phyloP scores from a whole-genome alignment of 35 echinoderm and acorn worm species.

The Anneissia japonica region DNA sequence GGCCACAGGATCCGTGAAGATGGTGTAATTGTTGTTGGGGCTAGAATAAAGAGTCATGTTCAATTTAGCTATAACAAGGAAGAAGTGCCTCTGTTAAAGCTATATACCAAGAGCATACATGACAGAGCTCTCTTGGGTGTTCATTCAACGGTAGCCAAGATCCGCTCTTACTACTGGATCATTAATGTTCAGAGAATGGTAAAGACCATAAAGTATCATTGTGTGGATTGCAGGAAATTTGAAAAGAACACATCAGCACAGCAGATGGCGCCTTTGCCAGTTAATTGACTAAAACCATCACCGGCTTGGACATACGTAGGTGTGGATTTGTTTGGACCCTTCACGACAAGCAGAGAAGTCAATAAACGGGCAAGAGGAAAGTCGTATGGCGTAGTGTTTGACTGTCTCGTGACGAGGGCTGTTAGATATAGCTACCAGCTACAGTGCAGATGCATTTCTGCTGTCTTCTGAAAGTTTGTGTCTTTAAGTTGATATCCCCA shows the following conservation, averaged over 20 bases:
- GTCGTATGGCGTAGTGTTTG: constrained; percentile 1
- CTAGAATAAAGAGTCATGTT: constrained; percentile 12
- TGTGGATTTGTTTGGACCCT: constrained; percentile 11
- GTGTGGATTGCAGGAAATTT: no score
- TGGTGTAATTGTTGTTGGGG: constrained; percentile 42
- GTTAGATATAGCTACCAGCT: constrained; percentile 2
- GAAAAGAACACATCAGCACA: no score
- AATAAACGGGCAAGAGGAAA: constrained; percentile 14
- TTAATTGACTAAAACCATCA: constrained; percentile 1
- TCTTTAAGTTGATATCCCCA: neutral
- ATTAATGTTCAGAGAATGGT: no score
- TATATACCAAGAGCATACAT: no score
- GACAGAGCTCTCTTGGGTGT: no score
- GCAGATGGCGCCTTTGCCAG: no score
- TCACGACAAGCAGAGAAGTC: neutral
- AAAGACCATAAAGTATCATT: no score
- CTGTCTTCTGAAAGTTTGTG: constrained; percentile 1
- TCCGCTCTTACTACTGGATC: no score
- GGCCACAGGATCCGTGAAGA: constrained; percentile 31
- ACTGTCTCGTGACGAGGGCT: constrained; percentile 20
- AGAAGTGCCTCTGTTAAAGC: no score
- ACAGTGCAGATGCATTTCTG: neutral
- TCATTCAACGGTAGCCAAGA: no score
- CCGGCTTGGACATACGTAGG: constrained; percentile 15
- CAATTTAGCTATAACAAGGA: no score